Percentiles rank a stretch among this genome's conserved stretches.
These are phyloP conservation scores for Drosophila prostipennis DNA, from an alignment of 2,888 invertebrate genomes.

Conservation along the genomic window DNA sequence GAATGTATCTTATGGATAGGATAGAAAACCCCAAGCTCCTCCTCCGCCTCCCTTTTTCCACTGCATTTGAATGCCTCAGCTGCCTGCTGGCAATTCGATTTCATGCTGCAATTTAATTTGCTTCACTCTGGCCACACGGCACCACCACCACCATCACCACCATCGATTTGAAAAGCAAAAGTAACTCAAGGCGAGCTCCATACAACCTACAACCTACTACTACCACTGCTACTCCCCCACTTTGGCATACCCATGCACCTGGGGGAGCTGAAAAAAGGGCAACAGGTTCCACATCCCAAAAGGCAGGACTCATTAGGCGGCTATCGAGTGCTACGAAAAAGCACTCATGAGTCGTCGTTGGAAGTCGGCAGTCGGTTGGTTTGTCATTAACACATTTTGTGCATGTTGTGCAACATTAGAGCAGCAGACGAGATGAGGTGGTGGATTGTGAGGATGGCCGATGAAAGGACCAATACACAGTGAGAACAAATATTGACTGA, in stretches of 20 bases:
- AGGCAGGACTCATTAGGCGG: constrained; percentile 42
- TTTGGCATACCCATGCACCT: neutral
- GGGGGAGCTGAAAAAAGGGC: constrained; percentile 10
- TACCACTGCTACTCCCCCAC: neutral
- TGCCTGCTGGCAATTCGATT: constrained; percentile 52
- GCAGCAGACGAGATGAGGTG: constrained; percentile 13
- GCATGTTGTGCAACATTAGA: constrained; percentile 71
- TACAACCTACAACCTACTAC: no score
- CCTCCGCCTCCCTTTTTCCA: neutral
- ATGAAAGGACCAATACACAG: constrained; percentile 13
- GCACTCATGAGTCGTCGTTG: constrained; percentile 10
- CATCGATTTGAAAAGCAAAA: constrained; percentile 43
- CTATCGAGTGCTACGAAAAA: constrained; percentile 16
- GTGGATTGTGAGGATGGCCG: neutral
- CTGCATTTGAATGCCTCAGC: constrained; percentile 42
- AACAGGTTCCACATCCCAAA: constrained; percentile 54
- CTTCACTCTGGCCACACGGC: constrained; percentile 35
- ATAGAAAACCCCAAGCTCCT: neutral
- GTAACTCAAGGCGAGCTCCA: constrained; percentile 33
- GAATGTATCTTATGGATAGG: constrained; percentile 39
- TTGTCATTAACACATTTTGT: constrained; percentile 71
- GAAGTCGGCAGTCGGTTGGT: constrained; percentile 20
- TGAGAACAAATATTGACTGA: no score
- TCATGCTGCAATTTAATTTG: constrained; percentile 53
- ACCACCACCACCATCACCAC: neutral